A percentile compares a stretch with the other conserved stretches of the same genome.
phyloP scores from a whole-genome alignment of 2,888 invertebrate genomes.

The Thera britannica region DNA sequence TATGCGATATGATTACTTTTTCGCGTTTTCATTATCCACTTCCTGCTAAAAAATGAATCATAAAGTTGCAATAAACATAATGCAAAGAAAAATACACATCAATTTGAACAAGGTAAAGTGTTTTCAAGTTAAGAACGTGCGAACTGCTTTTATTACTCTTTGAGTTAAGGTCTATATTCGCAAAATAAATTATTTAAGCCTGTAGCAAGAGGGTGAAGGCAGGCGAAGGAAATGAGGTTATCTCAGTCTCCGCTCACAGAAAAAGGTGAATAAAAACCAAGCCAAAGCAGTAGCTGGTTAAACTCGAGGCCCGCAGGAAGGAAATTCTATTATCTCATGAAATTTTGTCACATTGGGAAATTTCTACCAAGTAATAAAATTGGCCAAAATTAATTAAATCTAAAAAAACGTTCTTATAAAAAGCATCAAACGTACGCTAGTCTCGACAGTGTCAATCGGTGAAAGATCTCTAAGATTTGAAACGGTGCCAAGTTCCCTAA shows the following conservation, averaged over 20 bases:
- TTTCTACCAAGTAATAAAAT: conserved; percentile 12
- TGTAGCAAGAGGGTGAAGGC: conserved; percentile 33
- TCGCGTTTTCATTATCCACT: conserved; percentile 17
- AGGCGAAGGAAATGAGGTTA: conserved; percentile 60
- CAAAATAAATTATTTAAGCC: conserved; percentile 35
- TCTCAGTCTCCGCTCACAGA: conserved; percentile 36
- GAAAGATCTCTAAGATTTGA: too few species aligned
- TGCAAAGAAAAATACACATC: not conserved
- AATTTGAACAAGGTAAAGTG: not conserved
- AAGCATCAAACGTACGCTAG: too few species aligned
- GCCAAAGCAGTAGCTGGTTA: conserved; percentile 29
- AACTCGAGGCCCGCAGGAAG: conserved; percentile 32
- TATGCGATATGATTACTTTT: conserved; percentile 5
- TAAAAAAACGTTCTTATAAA: too few species aligned
- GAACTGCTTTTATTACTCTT: not conserved
- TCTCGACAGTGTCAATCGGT: too few species aligned
- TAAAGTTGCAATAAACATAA: conserved; percentile 13
- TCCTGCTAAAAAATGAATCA: conserved; percentile 18
- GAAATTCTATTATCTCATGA: conserved; percentile 17
- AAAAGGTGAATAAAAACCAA: conserved; percentile 13
- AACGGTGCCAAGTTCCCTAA: too few species aligned
- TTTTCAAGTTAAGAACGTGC: not conserved
- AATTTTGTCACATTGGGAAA: conserved; percentile 8
- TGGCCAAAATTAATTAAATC: not conserved
- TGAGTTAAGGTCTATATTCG: conserved; percentile 10